Percentiles rank a stretch among this genome's conserved stretches.
Evolutionary conservation across 2,113 vertebrate genomes (phyloP).

Genomic region (Chauna torquata): DNA sequence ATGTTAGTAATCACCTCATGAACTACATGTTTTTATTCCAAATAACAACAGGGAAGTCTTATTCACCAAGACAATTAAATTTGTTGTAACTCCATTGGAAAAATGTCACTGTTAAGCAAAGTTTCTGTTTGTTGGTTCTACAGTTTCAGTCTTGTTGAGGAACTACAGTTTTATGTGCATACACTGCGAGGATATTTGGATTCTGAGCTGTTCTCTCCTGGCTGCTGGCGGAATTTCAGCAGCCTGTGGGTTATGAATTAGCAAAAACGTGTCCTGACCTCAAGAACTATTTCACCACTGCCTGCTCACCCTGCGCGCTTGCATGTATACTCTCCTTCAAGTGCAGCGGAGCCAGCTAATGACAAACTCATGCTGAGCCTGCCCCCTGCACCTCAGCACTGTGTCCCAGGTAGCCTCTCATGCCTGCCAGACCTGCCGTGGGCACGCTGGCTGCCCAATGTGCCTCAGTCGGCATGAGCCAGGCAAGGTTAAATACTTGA

Average conservation of each 20-base stretch:
- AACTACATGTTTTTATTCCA: neutral
- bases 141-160: neutral
- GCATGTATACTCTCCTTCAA: neutral
- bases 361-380: rapidly evolving
- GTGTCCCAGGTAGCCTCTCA: neutral
- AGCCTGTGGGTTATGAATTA: neutral
- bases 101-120: neutral
- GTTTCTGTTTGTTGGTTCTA: neutral
- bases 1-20: neutral
- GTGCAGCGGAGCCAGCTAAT: neutral
- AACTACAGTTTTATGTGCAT: neutral
- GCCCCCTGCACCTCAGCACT: no score
- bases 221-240: neutral
- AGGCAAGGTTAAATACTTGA: neutral
- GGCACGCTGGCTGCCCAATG: no score
- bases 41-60: neutral
- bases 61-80: neutral
- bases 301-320: no score
- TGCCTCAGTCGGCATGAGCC: rapidly evolving
- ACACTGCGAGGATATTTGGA: neutral
- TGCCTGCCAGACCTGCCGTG: rapidly evolving
- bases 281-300: neutral
- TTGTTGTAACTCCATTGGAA: neutral
- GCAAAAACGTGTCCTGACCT: neutral
- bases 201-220: neutral